Conservation (phyloP, 2,113 vertebrate species). For the Talpa occidentalis region DNA sequence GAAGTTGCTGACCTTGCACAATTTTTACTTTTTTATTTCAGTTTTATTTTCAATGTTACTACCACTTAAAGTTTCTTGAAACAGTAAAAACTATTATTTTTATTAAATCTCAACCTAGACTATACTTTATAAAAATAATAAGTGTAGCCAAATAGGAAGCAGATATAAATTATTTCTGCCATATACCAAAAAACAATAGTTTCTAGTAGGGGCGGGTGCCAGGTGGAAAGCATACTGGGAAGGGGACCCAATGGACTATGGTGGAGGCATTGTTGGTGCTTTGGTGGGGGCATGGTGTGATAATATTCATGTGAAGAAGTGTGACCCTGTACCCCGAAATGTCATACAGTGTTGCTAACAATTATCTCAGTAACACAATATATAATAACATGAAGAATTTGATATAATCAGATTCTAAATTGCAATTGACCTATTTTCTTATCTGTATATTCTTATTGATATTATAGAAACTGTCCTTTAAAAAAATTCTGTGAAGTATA, state of each 20-base stretch:
- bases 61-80: conserved; percentile 35
- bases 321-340: too few species aligned
- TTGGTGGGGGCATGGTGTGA: too few species aligned
- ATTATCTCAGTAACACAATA: background rate
- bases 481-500: background rate
- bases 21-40: too few species aligned
- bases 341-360: too few species aligned
- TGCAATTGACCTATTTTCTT: background rate
- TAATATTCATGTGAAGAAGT: too few species aligned
- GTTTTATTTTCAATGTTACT: background rate
- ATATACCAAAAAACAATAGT: background rate
- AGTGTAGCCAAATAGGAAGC: background rate
- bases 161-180: background rate
- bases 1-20: background rate
- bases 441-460: background rate
- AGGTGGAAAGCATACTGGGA: too few species aligned
- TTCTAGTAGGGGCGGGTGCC: too few species aligned
- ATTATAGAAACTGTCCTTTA: background rate
- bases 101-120: background rate
- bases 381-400: conserved; percentile 28
- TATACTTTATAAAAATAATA: background rate
- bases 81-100: background rate
- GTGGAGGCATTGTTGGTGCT: too few species aligned
- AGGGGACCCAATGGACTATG: too few species aligned
- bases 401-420: background rate